Evolutionary conservation across 2,888 invertebrate species (phyloP).

Genomic region (Mylabris sibirica): DNA sequence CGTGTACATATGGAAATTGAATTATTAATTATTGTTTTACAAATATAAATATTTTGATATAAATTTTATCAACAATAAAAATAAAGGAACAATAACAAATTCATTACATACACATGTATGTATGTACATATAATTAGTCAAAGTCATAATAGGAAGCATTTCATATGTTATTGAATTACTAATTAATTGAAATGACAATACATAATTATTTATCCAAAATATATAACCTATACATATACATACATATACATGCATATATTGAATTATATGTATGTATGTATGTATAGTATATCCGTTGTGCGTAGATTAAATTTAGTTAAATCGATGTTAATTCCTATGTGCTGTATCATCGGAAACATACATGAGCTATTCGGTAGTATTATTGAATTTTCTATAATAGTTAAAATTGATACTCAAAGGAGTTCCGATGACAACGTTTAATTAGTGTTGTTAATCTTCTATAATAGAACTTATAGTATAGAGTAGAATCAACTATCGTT

Average conservation of each 20-base stretch:
- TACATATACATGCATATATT: neutral
- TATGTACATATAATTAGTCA: neutral
- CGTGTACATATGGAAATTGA: too few relatives aligned
- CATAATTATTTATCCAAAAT: neutral
- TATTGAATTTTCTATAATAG: neutral
- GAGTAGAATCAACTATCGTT: neutral
- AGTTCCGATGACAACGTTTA: slow-evolving; percentile 1
- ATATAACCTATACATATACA: neutral
- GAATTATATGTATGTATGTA: too few relatives aligned
- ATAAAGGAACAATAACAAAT: neutral
- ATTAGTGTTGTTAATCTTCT: neutral
- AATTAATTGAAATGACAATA: slow-evolving; percentile 1
- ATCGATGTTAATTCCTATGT: neutral
- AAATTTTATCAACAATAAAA: neutral
- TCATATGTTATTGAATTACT: neutral
- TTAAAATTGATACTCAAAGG: neutral
- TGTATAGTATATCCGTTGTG: neutral
- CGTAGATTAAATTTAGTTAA: slow-evolving; percentile 1
- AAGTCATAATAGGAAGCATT: neutral
- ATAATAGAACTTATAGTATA: neutral
- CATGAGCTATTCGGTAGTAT: neutral
- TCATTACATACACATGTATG: neutral
- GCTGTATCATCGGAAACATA: slow-evolving; percentile 1
- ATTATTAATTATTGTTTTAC: too few relatives aligned
- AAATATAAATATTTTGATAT: neutral